These are phyloP conservation scores for Poeciliopsis turneri DNA, from an alignment of 2,797 vertebrate genomes.

Conservation along the genomic window DNA sequence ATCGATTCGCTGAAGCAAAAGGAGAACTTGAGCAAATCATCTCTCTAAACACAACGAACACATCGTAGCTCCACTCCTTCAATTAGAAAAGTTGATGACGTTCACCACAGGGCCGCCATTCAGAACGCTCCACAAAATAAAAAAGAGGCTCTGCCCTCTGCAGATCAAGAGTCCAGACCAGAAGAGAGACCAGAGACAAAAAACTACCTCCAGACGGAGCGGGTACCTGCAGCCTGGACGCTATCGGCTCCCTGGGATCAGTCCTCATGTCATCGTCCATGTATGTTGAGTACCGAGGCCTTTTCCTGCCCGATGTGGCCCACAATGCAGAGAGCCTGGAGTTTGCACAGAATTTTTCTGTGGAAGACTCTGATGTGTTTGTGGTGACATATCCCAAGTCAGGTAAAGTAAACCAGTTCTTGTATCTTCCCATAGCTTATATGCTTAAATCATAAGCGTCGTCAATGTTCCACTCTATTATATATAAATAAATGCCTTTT, in stretches of 20 bases:
- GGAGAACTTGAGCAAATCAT: not conserved
- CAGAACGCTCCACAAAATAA: not conserved
- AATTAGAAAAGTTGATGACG: not conserved
- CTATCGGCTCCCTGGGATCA: not conserved
- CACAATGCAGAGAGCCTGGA: conserved; percentile 69
- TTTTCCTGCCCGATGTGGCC: conserved; percentile 47
- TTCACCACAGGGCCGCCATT: not conserved
- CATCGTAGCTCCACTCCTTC: not conserved
- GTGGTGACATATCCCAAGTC: conserved; percentile 80
- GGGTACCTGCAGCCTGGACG: conserved; percentile 2
- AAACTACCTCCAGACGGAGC: not conserved
- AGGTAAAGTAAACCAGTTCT: conserved; percentile 49
- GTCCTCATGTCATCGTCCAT: conserved; percentile 44
- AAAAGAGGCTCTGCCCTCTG: not conserved
- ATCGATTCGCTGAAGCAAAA: not conserved
- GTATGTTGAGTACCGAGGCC: conserved; percentile 60
- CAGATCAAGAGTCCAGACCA: conserved; percentile 1
- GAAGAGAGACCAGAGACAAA: conserved; percentile 1
- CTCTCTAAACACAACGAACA: not conserved
- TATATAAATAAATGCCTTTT: not conserved
- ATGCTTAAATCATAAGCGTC: not conserved
- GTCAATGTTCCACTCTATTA: not conserved
- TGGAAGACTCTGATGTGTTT: conserved; percentile 72
- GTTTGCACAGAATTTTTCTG: conserved; percentile 48
- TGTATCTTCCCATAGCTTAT: not conserved